A percentile compares a stretch with the other conserved stretches of the same genome.
Conservation (phyloP, 2,888 invertebrate genomes). For the Tenthredo amoena region DNA sequence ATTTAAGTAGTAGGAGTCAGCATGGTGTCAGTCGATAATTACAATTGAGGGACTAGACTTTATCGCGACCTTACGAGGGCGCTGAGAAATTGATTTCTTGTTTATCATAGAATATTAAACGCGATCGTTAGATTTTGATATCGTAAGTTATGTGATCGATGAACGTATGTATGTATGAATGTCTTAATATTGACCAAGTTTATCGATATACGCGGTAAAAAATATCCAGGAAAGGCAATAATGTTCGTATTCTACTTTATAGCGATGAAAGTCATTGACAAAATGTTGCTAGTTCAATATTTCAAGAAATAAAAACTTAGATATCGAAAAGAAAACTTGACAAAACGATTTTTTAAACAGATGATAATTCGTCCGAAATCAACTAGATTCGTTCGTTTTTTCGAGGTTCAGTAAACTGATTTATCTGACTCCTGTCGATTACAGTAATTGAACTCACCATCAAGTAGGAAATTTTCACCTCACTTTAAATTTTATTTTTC, state of each 20-base stretch:
- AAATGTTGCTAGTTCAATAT: no score
- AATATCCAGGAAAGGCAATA: background rate
- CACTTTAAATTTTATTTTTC: background rate
- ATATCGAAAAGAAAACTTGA: no score
- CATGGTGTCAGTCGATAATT: conserved; percentile 4
- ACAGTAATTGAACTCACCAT: background rate
- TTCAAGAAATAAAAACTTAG: no score
- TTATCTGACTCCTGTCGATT: no score
- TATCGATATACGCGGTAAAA: background rate
- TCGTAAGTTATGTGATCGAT: background rate
- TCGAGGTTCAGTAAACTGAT: no score
- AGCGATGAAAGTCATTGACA: no score
- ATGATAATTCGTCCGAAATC: no score
- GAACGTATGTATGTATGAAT: background rate
- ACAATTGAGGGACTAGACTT: background rate
- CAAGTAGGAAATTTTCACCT: background rate
- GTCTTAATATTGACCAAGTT: no score
- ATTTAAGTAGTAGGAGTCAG: background rate
- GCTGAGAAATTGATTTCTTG: background rate
- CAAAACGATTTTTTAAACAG: no score
- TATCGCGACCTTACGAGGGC: background rate
- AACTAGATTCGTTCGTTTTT: no score
- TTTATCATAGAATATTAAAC: background rate
- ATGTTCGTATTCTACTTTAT: background rate
- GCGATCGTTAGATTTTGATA: background rate